Evolutionary conservation across 2,888 invertebrate species (phyloP), one percentile per base, ranked within the genome.

Genomic region (Heterodera filipjevi): DNA sequence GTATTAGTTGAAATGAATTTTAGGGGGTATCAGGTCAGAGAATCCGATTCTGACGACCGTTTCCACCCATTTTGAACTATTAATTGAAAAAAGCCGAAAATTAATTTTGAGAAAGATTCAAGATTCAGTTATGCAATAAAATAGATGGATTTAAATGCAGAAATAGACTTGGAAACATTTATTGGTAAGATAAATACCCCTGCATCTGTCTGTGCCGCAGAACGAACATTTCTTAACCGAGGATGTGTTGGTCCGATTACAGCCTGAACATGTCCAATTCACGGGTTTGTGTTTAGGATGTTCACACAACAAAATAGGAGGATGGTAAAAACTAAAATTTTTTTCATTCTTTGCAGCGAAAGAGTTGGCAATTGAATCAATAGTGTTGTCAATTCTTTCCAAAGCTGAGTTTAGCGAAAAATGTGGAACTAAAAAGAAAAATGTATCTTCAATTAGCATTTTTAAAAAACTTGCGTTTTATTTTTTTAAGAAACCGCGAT

Each of bases 351-450:
- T 39, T 35, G 78, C 35, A 22, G 32, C 10, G 71, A 73, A 27
- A 30, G 32, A 32, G 22, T 27, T 32, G 16, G 77, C 49, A 30
- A 80, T 30, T 19, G 77, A 35, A 30, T 80, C 80, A 27, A 80
- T 8, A 27, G 81, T 81, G 22, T 75, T 75, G 46, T 78, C 81
- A 30, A 81, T 46, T n/a, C 35, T 59, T 16, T 80, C 81, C 46
- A 82, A 49, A 12, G 79, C 76, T 49, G 80, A 71, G 46, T 27
- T 70, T 12, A 79, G n/a, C 10, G 81, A 81, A 32, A 81, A n/a
- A 32, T 53, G 77, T 30, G 81, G 78, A 16, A 81, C 81, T 81
- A 30, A 76, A 82, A 78, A 49, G 32, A 39, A 35, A 39, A 1
- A 12, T 27, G 44, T 72, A 22, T 44, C 12, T 22, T 30, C 16